A percentile compares a stretch with the other conserved stretches of the same genome.
Conservation (phyloP, 2,888 invertebrate species). For the Acronicta leporina region DNA sequence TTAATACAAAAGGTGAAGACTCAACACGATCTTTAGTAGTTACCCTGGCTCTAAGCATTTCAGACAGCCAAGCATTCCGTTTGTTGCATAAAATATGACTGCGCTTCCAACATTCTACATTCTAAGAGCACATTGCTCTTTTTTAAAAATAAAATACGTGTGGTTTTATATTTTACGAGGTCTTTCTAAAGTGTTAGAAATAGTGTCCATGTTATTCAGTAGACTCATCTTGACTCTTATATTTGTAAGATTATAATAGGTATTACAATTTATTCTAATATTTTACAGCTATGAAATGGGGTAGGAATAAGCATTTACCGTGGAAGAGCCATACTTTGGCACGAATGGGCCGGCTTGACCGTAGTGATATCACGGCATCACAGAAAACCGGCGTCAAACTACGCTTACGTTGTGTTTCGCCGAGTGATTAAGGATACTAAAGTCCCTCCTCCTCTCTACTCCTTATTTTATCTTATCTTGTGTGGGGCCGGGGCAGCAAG, state of each 20-base stretch:
- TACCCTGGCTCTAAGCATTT: conserved; percentile 6
- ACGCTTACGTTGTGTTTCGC: too few relatives aligned
- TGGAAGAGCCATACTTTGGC: too few relatives aligned
- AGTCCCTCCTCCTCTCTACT: too few relatives aligned
- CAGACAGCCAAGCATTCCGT: conserved; percentile 22
- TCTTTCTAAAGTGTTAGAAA: conserved; percentile 30
- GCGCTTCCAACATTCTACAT: conserved; percentile 41
- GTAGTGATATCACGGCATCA: too few relatives aligned
- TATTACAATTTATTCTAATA: too few relatives aligned
- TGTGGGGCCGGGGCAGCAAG: too few relatives aligned
- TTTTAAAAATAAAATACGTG: conserved; percentile 45
- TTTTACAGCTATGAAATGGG: too few relatives aligned
- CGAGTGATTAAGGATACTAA: too few relatives aligned
- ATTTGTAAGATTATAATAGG: conserved; percentile 6
- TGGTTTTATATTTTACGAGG: conserved; percentile 42
- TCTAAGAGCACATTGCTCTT: conserved; percentile 33
- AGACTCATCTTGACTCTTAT: conserved; percentile 1
- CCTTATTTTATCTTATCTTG: too few relatives aligned
- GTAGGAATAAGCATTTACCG: too few relatives aligned
- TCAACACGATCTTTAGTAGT: conserved; percentile 14
- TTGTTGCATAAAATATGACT: conserved; percentile 52
- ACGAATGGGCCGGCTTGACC: too few relatives aligned
- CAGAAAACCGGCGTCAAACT: too few relatives aligned
- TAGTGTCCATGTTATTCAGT: conserved; percentile 32
- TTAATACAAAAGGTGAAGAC: conserved; percentile 4